Percentiles rank a stretch among this genome's conserved stretches.
These are phyloP conservation scores for Pyrrhia umbra DNA, from an alignment of 2,888 invertebrate genomes.

Conservation along the genomic window DNA sequence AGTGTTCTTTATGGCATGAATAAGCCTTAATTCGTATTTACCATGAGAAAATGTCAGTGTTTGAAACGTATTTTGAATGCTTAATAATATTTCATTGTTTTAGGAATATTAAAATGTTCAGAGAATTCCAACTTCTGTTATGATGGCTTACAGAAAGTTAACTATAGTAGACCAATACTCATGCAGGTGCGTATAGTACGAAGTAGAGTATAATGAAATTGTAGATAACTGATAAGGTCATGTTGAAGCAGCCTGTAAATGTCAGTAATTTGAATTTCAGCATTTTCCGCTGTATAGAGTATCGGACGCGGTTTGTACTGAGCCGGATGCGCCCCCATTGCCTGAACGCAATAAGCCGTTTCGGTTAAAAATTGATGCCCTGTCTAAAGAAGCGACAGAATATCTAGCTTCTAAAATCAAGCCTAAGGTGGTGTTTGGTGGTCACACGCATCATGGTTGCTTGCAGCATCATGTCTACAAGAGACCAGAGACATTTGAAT, in stretches of 20 bases:
- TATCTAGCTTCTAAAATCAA: constrained; percentile 90
- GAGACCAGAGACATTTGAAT: constrained; percentile 75
- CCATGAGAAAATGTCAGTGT: too few relatives aligned
- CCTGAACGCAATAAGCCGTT: constrained; percentile 93
- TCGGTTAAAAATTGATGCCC: constrained; percentile 95
- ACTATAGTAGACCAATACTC: constrained; percentile 94
- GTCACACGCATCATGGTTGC: constrained; percentile 98
- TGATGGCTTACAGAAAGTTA: constrained; percentile 79
- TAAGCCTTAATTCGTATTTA: too few relatives aligned
- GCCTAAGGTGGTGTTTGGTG: constrained; percentile 95
- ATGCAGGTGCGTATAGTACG: constrained; percentile 91
- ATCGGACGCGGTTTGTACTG: constrained; percentile 95
- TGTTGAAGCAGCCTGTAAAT: background rate
- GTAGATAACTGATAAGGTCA: background rate
- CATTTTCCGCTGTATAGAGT: constrained; percentile 98
- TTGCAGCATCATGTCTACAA: constrained; percentile 85
- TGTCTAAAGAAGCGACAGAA: constrained; percentile 95
- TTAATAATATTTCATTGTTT: constrained; percentile 50
- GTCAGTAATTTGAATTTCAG: constrained; percentile 87
- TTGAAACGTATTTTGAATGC: background rate
- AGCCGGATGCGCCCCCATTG: constrained; percentile 94
- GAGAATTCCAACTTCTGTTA: constrained; percentile 69
- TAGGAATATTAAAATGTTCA: constrained; percentile 78
- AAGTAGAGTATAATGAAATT: background rate
- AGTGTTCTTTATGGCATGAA: too few relatives aligned